Percentiles rank a stretch among this genome's conserved stretches.
These are phyloP conservation scores for Paratrypauchen microcephalus DNA, from an alignment of 2,797 vertebrate species.

Conservation along the genomic window DNA sequence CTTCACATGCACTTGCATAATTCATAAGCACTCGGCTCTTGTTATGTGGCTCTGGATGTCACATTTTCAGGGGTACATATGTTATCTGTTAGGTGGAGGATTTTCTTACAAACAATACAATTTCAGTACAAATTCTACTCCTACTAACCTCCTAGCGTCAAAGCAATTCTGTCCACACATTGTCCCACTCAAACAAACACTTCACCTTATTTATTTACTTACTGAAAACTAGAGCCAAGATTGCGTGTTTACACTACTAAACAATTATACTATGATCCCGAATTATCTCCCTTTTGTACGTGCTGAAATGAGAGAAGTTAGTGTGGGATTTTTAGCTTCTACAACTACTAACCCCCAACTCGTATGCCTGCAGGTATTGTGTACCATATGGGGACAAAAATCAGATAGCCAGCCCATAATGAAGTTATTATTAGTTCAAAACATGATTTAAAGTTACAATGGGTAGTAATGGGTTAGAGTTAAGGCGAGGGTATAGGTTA, in stretches of 20 bases:
- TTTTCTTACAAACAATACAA: neutral
- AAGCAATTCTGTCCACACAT: neutral
- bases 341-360: no score
- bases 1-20: slow-evolving; percentile 51
- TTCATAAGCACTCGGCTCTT: slow-evolving; percentile 35
- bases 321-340: no score
- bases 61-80: slow-evolving; percentile 25
- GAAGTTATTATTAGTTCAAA: no score
- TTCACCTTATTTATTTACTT: neutral
- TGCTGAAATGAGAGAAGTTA: neutral
- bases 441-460: no score
- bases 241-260: neutral
- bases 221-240: neutral
- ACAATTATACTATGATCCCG: neutral
- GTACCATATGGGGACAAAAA: no score
- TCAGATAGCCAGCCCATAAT: no score
- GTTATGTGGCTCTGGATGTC: slow-evolving; percentile 28
- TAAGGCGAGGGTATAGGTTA: no score
- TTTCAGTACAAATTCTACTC: neutral
- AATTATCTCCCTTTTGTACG: neutral
- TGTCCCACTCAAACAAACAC: neutral
- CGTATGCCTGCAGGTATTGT: no score
- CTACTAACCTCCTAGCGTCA: neutral
- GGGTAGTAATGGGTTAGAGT: no score
- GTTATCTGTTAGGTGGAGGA: slow-evolving; percentile 30